Percentiles rank a stretch among this genome's conserved stretches.
Evolutionary conservation across 2,888 invertebrate genomes (phyloP).

Genomic region (Heliconius aoede): DNA sequence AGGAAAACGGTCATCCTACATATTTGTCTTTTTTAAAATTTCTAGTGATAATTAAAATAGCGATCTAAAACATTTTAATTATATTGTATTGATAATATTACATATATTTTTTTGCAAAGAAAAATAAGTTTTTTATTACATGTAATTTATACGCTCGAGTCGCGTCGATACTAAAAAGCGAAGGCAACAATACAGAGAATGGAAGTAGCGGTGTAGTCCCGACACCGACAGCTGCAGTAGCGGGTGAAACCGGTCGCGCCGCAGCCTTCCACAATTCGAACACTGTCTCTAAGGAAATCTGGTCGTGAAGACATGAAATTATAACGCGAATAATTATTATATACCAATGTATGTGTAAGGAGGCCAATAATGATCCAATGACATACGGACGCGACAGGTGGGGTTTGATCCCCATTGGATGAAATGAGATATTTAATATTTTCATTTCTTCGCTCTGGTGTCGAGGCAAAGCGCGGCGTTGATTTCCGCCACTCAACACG

Average conservation of each 20-base stretch:
- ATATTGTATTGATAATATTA: neutral
- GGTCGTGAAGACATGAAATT: conserved; percentile 14
- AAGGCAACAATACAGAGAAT: conserved; percentile 1
- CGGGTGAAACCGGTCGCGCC: conserved; percentile 34
- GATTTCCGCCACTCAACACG: no score
- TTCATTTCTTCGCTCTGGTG: no score
- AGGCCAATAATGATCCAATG: no score
- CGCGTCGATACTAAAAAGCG: neutral
- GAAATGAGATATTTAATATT: no score
- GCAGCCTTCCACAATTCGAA: conserved; percentile 22
- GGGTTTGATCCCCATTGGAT: no score
- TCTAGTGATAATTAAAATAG: no score
- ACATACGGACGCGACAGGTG: no score
- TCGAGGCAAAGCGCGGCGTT: no score
- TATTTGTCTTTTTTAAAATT: no score
- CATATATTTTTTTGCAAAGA: neutral
- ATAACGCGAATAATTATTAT: conserved; percentile 21
- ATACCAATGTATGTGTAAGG: no score
- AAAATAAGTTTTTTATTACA: neutral
- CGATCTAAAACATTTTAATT: no score
- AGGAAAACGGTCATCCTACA: no score
- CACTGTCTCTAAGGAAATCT: conserved; percentile 23
- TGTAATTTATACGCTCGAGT: conserved; percentile 2
- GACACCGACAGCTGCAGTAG: conserved; percentile 35
- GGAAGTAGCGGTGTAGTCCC: conserved; percentile 14